A percentile compares a stretch with the other conserved stretches of the same genome.
Evolutionary conservation across 1,140 invertebrate genomes (phyloP).

Genomic region (Eriocheir sinensis): DNA sequence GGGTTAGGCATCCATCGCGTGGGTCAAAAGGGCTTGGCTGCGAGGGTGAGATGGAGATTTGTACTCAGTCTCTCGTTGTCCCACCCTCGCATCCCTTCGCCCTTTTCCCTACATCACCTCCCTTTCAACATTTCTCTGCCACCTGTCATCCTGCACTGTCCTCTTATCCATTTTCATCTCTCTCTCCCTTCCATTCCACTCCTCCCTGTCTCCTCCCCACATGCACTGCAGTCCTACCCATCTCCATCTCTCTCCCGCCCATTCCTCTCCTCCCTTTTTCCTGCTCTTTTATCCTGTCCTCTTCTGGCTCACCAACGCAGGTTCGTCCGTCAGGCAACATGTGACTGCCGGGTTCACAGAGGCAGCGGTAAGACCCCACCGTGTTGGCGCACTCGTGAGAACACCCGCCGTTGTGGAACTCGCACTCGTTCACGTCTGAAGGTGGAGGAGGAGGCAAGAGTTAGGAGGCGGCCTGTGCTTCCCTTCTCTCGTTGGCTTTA

Average conservation of each 20-base stretch:
- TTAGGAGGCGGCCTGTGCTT: background rate
- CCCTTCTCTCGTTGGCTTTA: background rate
- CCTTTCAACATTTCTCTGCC: too few species aligned
- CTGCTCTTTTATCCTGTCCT: background rate
- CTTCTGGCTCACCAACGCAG: constrained; percentile 49
- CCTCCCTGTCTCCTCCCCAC: too few species aligned
- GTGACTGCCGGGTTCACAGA: constrained; percentile 81
- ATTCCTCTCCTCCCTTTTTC: background rate
- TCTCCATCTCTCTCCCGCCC: background rate
- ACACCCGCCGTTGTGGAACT: constrained; percentile 78
- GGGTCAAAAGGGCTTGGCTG: background rate
- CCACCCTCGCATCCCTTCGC: background rate
- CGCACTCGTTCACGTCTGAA: constrained; percentile 68
- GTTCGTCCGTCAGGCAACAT: constrained; percentile 39
- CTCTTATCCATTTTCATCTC: too few species aligned
- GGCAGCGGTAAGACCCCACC: constrained; percentile 84
- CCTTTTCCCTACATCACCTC: too few species aligned
- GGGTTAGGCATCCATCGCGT: background rate
- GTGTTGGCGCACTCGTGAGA: constrained; percentile 81
- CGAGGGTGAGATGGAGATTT: background rate
- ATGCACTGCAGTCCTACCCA: too few species aligned
- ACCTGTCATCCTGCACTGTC: too few species aligned
- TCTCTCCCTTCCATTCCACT: too few species aligned
- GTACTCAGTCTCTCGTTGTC: background rate
- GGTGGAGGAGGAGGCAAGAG: background rate